Conservation (phyloP, 2,888 invertebrate species). For the Chorisops tibialis region DNA sequence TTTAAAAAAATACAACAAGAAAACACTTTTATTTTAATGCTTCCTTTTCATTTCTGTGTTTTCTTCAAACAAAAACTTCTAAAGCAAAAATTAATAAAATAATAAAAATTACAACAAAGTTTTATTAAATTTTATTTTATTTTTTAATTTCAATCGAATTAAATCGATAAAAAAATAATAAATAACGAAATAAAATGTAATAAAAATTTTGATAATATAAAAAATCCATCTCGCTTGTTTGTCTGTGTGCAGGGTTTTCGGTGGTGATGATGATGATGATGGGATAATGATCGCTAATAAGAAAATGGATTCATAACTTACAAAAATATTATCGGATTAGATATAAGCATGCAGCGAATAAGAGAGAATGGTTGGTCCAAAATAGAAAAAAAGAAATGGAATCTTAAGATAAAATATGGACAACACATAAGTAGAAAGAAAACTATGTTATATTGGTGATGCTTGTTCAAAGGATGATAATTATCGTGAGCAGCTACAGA, state of each 20-base stretch:
- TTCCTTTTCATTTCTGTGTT: not conserved
- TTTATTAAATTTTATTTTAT: not conserved
- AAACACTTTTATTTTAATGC: not conserved
- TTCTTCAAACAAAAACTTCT: not conserved
- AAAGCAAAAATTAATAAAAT: no score
- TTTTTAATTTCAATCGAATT: not conserved
- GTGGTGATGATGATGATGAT: constrained; percentile 43
- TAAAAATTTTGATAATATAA: constrained; percentile 34
- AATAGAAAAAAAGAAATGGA: not conserved
- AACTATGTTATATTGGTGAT: not conserved
- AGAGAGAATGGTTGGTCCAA: no score
- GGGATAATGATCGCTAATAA: constrained; percentile 19
- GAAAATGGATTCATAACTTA: not conserved
- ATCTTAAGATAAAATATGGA: not conserved
- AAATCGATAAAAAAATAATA: not conserved
- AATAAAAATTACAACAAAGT: no score
- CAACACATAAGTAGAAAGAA: not conserved
- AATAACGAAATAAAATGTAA: constrained; percentile 5
- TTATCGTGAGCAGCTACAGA: no score
- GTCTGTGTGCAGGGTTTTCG: constrained; percentile 60
- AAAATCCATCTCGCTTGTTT: constrained; percentile 55
- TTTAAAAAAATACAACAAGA: constrained; percentile 34
- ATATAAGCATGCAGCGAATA: not conserved
- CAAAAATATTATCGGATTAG: not conserved
- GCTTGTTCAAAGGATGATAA: not conserved